Conservation (phyloP, 2,888 invertebrate genomes). For the Amphiduros pacificus region DNA sequence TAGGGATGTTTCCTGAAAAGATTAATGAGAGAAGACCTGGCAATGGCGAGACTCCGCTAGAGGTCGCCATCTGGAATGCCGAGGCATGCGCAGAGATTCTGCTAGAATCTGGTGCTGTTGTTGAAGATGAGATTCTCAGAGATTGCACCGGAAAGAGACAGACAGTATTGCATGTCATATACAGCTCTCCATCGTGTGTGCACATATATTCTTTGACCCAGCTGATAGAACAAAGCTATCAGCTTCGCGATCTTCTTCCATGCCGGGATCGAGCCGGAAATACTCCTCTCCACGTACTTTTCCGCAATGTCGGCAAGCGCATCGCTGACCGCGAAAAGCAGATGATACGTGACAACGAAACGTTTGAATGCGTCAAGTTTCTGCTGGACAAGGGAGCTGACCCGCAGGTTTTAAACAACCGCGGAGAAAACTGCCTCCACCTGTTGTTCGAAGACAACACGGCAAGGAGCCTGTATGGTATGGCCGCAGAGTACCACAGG, state of each 20-base stretch:
- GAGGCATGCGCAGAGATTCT: constrained; percentile 1
- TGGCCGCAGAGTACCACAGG: neutral
- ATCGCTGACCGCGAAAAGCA: constrained; percentile 1
- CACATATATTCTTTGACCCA: neutral
- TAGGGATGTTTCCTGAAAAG: neutral
- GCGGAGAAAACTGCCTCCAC: constrained; percentile 7
- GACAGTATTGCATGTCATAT: constrained; percentile 3
- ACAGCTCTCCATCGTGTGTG: neutral
- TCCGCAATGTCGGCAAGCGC: neutral
- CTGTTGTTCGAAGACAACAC: constrained; percentile 1
- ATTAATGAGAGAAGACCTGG: constrained; percentile 3
- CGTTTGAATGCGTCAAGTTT: constrained; percentile 1
- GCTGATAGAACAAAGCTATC: constrained; percentile 2
- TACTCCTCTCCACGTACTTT: constrained; percentile 7
- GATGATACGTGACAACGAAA: neutral
- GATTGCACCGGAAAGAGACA: constrained; percentile 6
- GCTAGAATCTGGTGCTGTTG: neutral
- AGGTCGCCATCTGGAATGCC: neutral
- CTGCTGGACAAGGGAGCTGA: constrained; percentile 1
- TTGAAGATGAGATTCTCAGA: constrained; percentile 2
- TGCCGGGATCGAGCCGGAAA: constrained; percentile 4
- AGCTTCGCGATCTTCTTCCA: neutral
- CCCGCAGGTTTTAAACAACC: neutral
- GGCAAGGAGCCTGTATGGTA: neutral
- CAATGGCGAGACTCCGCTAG: constrained; percentile 5